Conservation (phyloP, 1,140 invertebrate genomes). For the Subanguina moxae region DNA sequence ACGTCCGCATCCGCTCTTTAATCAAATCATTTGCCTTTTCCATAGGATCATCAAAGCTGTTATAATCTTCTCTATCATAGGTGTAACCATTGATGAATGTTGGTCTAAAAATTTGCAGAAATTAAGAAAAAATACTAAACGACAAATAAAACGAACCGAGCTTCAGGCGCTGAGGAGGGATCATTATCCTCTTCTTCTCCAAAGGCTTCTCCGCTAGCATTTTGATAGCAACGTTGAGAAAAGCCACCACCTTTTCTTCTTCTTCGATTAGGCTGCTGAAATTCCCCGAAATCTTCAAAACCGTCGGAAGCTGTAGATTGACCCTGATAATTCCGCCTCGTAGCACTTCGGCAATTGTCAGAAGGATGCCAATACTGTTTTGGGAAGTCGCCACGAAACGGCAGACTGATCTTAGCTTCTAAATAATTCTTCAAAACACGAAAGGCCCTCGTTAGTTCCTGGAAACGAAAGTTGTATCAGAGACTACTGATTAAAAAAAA, state of each 20-base stretch:
- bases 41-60: constrained; percentile 24
- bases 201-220: background rate
- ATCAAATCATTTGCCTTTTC: constrained; percentile 3
- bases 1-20: constrained; percentile 6
- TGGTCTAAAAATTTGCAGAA: constrained; percentile 3
- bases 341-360: background rate
- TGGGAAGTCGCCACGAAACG: background rate
- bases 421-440: constrained; percentile 25
- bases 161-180: background rate
- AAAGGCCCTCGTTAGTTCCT: constrained; percentile 23
- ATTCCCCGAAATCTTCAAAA: constrained; percentile 30
- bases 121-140: background rate
- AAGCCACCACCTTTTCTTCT: background rate
- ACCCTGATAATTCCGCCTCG: constrained; percentile 1
- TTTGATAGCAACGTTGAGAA: background rate
- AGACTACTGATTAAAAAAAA: background rate
- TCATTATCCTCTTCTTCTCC: constrained; percentile 8
- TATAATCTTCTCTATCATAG: constrained; percentile 24
- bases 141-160: background rate
- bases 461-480: constrained; percentile 1
- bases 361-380: background rate
- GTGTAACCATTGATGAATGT: constrained; percentile 26
- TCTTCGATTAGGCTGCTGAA: constrained; percentile 8
- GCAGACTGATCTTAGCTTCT: constrained; percentile 17
- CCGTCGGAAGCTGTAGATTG: constrained; percentile 11